These are phyloP conservation scores for Tapirus terrestris DNA, from an alignment of 2,113 vertebrate genomes.

Conservation along the genomic window DNA sequence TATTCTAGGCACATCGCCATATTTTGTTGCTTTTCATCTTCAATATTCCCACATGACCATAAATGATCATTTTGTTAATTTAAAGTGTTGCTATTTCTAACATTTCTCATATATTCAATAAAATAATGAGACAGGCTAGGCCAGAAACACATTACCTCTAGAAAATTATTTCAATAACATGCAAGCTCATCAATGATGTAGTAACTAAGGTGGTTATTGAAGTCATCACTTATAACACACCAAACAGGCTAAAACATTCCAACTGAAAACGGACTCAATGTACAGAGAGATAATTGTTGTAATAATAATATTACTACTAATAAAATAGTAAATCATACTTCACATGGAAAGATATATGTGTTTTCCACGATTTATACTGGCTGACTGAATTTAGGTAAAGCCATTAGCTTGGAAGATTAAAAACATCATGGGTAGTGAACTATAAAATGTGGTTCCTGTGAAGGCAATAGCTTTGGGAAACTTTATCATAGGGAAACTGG, in stretches of 20 bases:
- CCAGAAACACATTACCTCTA: constrained; percentile 21
- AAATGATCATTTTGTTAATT: constrained; percentile 68
- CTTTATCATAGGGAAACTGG: constrained; percentile 47
- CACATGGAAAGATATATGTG: constrained; percentile 23
- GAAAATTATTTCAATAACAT: constrained; percentile 50
- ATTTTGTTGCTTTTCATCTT: constrained; percentile 55
- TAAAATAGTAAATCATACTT: constrained; percentile 46
- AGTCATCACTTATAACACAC: background rate
- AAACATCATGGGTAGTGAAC: constrained; percentile 65
- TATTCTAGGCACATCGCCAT: background rate
- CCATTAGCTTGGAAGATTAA: constrained; percentile 73
- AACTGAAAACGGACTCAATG: background rate
- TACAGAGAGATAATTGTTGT: background rate
- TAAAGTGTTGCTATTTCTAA: constrained; percentile 55
- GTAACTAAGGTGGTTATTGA: background rate
- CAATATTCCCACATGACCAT: background rate
- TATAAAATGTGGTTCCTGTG: constrained; percentile 67
- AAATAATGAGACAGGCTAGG: constrained; percentile 39
- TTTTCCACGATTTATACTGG: constrained; percentile 48
- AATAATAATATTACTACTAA: constrained; percentile 4
- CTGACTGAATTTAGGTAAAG: constrained; percentile 64
- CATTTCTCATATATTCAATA: constrained; percentile 47
- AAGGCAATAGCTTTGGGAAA: constrained; percentile 42
- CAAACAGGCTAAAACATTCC: background rate
- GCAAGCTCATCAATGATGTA: background rate